Conservation (phyloP, 2,797 vertebrate species). For the Picus viridis region DNA sequence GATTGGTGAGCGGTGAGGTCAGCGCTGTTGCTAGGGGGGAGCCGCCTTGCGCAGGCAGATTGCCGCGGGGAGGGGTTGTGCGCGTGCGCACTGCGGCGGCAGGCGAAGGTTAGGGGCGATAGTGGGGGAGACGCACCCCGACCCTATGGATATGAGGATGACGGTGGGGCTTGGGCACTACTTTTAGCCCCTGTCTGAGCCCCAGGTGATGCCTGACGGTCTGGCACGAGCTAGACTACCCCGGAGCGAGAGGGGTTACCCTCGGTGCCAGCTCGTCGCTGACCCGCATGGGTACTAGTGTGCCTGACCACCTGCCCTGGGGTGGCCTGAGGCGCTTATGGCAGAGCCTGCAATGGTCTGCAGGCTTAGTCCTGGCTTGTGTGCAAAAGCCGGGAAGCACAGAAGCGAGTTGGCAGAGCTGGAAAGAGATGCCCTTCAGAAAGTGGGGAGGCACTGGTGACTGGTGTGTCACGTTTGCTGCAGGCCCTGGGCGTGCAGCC, state of each 20-base stretch:
- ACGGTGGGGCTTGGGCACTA: neutral
- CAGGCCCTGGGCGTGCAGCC: neutral
- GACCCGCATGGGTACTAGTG: too few relatives aligned
- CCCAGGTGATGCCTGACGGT: rapidly evolving
- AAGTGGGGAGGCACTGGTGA: rapidly evolving
- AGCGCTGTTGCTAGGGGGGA: conserved; percentile 76
- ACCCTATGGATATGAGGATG: neutral
- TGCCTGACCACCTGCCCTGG: rapidly evolving
- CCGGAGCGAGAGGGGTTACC: rapidly evolving
- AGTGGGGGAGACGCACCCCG: neutral
- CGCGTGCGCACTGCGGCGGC: neutral
- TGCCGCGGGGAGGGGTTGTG: rapidly evolving
- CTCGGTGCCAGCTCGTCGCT: neutral
- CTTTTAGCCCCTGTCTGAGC: rapidly evolving
- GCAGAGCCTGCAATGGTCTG: neutral
- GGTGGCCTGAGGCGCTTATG: rapidly evolving
- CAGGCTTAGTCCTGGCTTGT: rapidly evolving
- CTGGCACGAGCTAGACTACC: rapidly evolving
- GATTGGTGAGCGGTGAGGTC: conserved; percentile 76
- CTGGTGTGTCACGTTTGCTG: rapidly evolving
- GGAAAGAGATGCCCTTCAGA: rapidly evolving
- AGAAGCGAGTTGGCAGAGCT: neutral
- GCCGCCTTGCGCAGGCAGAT: neutral
- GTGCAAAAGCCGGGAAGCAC: neutral
- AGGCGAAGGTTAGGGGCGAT: too few relatives aligned